Base-by-base conservation (phyloP, 2,113 vertebrate species). In the Otus sunia region DNA sequence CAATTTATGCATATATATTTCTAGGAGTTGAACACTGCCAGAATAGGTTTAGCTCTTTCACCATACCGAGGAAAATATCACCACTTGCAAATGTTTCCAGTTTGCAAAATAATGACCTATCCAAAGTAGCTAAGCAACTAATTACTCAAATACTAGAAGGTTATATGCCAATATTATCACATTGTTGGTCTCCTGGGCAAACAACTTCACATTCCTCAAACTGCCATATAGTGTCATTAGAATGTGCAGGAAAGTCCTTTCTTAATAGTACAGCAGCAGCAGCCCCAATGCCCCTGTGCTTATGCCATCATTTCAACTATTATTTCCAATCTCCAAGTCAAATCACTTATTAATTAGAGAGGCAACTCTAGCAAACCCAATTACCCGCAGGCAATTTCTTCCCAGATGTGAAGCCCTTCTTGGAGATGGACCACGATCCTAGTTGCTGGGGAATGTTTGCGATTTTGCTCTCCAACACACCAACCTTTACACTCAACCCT, bases 1-100 rank as follows among this genome's bases (percentile, higher is more conserved):
- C 98, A 98, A 98, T 98, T 98, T 98, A 98, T 98, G 98, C 98
- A 98, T 98, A 98, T 98, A 98, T 98, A 98, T 98, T 98, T 98
- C 98, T 98, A 98, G 98, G 98, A 98, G 98, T 98, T 98, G 97
- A 98, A 97, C 96, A 94, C 97, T 98, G 98, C 97, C 88, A 96
- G 97, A 97, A 97, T 98, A 98, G 98, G 97, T 98, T 98, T 98
- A 98, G 98, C 97, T 98, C 97, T 97, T 98, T 96, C 97, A 94
- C 98, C 96, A 97, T 87, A 96, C 95, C 13, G 82, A 97, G 95
- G 97, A 98, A 98, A 98, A 98, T 98, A 98, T 98, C 98, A 98
- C 96, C 96, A 97, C 97, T 98, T 98, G 98, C 97, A 97, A 98
- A 98, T 98, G 98, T 98, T 98, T 98, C 97, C 97, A 98, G 97